Base-by-base conservation (phyloP, 1,140 invertebrate species). In the Lerema accius region DNA sequence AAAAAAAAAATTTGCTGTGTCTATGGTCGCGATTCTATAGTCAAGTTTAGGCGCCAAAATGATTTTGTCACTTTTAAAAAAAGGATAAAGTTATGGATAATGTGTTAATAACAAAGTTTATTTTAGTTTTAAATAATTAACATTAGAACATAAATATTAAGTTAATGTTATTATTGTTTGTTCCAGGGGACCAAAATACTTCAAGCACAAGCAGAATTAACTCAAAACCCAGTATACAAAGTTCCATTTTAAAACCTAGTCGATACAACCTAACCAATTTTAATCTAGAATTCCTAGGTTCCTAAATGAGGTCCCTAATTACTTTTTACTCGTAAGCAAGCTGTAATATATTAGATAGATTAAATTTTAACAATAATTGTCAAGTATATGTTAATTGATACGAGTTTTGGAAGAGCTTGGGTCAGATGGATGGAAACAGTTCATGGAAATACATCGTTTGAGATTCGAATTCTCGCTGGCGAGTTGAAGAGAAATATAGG, bases 131-230 rank as follows among this genome's bases (percentile, higher is more conserved):
- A n/a, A n/a, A n/a, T n/a, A n/a, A n/a, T n/a, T n/a, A n/a, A n/a
- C n/a, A n/a, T n/a, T n/a, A n/a, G n/a, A n/a, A n/a, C n/a, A n/a
- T n/a, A n/a, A n/a, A n/a, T n/a, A n/a, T n/a, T n/a, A n/a, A n/a
- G n/a, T n/a, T n/a, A 53, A 48, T 45, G 39, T 10, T 0, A n/a
- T 35, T 63, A 69, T 56, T 59, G 9, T 63, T 81, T 81, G 80
- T 83, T 83, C 4, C 80, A 83, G 80, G 80, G 78, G 80, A 83
- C 80, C 80, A 83, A 83, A 53, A 51, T 58, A 45, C 53, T 58
- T 45, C 53, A 58, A 58, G 16, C 14, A 58, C 15, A 59, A 59
- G 14, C 35, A 23, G 37, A 17, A 32, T 48, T 28, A 46, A 23
- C 43, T 37, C 53, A 42, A 59, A 59, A 59, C 43, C 43, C 32